phyloP scores from a whole-genome alignment of 1,140 invertebrate species.

The Saccostrea echinata region DNA sequence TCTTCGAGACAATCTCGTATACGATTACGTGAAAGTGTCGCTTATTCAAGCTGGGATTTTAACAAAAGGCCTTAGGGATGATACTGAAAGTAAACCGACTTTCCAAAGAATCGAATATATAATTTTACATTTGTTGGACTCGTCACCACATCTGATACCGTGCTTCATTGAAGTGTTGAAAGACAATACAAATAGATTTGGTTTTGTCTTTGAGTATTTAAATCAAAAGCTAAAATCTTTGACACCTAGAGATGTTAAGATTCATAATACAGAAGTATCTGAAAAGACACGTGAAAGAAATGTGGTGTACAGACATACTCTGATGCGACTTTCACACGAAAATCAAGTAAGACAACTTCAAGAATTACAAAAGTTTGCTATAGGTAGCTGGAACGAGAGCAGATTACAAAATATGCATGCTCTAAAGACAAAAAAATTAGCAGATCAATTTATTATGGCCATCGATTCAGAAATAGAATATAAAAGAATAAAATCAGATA shows the following conservation, averaged over 20 bases:
- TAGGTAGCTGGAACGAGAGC: not conserved
- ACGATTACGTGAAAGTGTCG: not conserved
- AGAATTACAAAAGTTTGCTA: not conserved
- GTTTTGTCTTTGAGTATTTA: not conserved
- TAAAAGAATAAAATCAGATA: not conserved
- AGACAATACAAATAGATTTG: not conserved
- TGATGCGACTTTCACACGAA: not conserved
- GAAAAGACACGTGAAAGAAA: not conserved
- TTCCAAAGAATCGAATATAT: not conserved
- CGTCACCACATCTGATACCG: not conserved
- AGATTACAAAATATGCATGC: not conserved
- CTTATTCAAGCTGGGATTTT: not conserved
- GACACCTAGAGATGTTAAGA: not conserved
- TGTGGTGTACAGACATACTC: not conserved
- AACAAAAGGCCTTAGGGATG: not conserved
- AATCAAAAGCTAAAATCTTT: not conserved
- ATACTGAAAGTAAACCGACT: not conserved
- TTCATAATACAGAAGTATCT: not conserved
- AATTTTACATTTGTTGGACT: not conserved
- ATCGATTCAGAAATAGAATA: slow-evolving; percentile 9
- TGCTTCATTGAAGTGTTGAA: not conserved
- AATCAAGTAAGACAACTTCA: not conserved
- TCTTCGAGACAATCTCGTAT: not conserved
- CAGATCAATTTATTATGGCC: not conserved
- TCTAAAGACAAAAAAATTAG: not conserved